Conservation (phyloP, 1,140 invertebrate genomes). For the Drosophila malerkotliana region DNA sequence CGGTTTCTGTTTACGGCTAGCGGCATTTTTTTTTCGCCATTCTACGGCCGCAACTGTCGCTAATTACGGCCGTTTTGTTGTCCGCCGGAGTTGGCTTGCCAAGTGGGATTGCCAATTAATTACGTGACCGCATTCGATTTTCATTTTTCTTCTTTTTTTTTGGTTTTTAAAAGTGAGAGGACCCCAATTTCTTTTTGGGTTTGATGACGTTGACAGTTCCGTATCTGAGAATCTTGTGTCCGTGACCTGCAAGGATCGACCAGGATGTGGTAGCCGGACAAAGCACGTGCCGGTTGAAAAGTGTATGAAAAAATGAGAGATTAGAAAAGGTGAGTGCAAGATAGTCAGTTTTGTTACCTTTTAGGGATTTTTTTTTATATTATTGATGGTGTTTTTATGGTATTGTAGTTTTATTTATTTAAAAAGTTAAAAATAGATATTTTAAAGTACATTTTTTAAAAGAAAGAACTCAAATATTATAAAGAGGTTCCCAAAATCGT, state of each 20-base stretch:
- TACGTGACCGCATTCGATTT: slow-evolving; percentile 34
- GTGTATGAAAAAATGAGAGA: background rate
- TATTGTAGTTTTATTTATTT: too few species aligned
- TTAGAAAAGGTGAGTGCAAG: background rate
- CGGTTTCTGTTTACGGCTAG: slow-evolving; percentile 8
- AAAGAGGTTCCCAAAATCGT: too few species aligned
- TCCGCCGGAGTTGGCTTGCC: background rate
- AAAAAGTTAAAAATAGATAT: too few species aligned
- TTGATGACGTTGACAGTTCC: background rate
- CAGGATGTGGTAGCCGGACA: background rate
- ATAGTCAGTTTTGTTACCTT: background rate
- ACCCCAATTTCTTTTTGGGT: background rate
- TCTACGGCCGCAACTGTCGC: slow-evolving; percentile 3
- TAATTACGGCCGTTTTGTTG: slow-evolving; percentile 7
- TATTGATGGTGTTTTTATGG: background rate
- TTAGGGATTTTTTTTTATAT: background rate
- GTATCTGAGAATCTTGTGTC: slow-evolving; percentile 19
- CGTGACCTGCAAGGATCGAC: slow-evolving; percentile 1
- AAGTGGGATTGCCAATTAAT: slow-evolving; percentile 27
- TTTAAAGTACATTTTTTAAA: too few species aligned
- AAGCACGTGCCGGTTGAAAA: background rate
- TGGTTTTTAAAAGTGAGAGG: background rate
- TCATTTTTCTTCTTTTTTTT: background rate
- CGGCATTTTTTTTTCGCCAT: background rate
- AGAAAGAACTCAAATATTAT: background rate